Evolutionary conservation across 2,888 invertebrate genomes (phyloP).

Genomic region (Crioceris asparagi): DNA sequence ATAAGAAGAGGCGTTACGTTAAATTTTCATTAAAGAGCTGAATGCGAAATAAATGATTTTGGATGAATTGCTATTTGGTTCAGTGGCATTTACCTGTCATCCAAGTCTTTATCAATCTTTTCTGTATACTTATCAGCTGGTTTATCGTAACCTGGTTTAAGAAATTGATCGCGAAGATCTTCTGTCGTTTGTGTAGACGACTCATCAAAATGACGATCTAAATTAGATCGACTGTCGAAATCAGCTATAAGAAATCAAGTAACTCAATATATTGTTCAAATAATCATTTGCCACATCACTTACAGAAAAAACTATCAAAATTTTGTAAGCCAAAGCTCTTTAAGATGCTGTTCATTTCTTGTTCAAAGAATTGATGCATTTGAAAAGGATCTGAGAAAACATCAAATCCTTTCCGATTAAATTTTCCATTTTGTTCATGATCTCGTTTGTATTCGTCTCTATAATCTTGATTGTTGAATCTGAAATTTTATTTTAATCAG

Average conservation of each 20-base stretch:
- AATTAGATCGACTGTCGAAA: slow-evolving; percentile 10
- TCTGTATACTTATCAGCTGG: slow-evolving; percentile 13
- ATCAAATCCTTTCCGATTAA: slow-evolving; percentile 34
- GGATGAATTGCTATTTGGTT: too few species aligned
- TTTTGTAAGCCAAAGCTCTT: slow-evolving; percentile 37
- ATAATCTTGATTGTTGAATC: not conserved
- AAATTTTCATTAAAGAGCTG: too few species aligned
- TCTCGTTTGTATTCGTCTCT: not conserved
- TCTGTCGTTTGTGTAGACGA: slow-evolving; percentile 12
- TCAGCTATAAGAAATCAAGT: slow-evolving; percentile 9
- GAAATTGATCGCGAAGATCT: slow-evolving; percentile 41
- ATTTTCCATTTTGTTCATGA: not conserved
- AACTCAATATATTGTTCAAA: not conserved
- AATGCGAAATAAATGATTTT: too few species aligned
- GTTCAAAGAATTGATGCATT: slow-evolving; percentile 50
- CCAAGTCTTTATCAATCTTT: slow-evolving; percentile 27
- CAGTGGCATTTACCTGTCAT: slow-evolving; percentile 23
- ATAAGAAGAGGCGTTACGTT: too few species aligned
- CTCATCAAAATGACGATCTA: slow-evolving; percentile 10
- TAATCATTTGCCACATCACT: not conserved
- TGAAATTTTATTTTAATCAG: not conserved
- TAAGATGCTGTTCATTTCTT: slow-evolving; percentile 47
- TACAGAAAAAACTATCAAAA: slow-evolving; percentile 17
- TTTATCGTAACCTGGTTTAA: slow-evolving; percentile 42
- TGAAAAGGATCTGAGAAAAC: slow-evolving; percentile 50